A percentile compares a stretch with the other conserved stretches of the same genome.
phyloP scores from a whole-genome alignment of 2,113 vertebrate species.

The Vulpes lagopus region DNA sequence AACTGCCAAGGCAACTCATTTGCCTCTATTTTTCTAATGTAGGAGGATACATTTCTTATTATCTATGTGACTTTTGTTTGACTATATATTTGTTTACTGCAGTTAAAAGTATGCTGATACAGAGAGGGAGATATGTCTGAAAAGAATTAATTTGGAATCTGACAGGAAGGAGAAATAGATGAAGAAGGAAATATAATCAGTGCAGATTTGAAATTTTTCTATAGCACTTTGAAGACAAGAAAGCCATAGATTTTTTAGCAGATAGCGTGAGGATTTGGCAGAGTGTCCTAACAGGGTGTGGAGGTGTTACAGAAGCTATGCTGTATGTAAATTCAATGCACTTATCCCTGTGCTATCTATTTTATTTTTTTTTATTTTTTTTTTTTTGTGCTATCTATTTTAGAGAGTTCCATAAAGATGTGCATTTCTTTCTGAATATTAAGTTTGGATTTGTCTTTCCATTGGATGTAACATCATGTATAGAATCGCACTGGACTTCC shows the following conservation, averaged over 20 bases:
- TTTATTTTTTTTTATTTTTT: too few relatives aligned
- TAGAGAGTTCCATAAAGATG: not conserved
- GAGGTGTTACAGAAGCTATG: not conserved
- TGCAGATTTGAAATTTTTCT: conserved; percentile 30
- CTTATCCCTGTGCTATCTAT: not conserved
- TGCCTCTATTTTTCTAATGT: not conserved
- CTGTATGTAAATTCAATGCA: not conserved
- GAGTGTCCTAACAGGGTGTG: not conserved
- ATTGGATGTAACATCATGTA: not conserved
- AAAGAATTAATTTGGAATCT: conserved; percentile 6
- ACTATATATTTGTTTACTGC: not conserved
- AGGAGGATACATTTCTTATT: not conserved
- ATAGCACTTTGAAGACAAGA: conserved; percentile 10
- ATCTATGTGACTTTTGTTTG: not conserved
- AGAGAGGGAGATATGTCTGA: not conserved
- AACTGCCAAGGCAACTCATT: not conserved
- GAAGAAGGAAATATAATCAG: not conserved
- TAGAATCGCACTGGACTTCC: not conserved
- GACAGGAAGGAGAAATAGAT: not conserved
- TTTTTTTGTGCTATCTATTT: not conserved
- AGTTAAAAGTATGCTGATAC: not conserved
- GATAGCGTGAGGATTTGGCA: not conserved
- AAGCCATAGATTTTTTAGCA: not conserved
- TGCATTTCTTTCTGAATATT: conserved; percentile 9
- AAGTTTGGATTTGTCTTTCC: conserved; percentile 49